phyloP scores from a whole-genome alignment of 1,140 invertebrate species.

The Chrysomallon squamiferum region DNA sequence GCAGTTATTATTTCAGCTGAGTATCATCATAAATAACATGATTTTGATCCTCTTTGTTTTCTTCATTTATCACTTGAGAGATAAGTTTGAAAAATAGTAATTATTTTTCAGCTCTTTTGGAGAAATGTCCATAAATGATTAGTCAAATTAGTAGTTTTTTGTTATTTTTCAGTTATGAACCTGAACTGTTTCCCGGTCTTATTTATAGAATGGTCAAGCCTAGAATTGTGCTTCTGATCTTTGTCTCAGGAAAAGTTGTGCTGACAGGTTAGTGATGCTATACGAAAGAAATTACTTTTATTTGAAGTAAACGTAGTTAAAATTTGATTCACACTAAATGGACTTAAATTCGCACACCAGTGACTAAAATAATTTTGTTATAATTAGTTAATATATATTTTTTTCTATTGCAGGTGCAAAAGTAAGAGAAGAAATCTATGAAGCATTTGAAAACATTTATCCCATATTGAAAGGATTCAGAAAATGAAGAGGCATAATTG shows the following conservation, averaged over 20 bases:
- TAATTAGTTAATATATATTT: neutral
- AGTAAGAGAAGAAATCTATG: slow-evolving; percentile 97
- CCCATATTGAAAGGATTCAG: slow-evolving; percentile 99
- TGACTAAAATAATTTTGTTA: too few relatives aligned
- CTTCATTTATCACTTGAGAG: too few relatives aligned
- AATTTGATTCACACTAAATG: neutral
- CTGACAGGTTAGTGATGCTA: slow-evolving; percentile 76
- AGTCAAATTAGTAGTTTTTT: too few relatives aligned
- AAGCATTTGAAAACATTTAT: slow-evolving; percentile 99
- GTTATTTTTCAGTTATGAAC: slow-evolving; percentile 69
- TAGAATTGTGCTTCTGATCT: slow-evolving; percentile 97
- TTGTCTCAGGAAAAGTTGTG: slow-evolving; percentile 98
- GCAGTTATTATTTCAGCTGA: too few relatives aligned
- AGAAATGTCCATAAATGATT: too few relatives aligned
- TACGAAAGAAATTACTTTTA: neutral
- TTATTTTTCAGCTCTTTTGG: too few relatives aligned
- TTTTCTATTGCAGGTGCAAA: slow-evolving; percentile 83
- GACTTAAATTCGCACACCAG: neutral
- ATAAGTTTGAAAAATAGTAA: too few relatives aligned
- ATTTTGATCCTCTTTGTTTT: too few relatives aligned
- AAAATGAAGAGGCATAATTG: too few relatives aligned
- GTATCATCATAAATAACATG: too few relatives aligned
- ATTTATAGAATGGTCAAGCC: slow-evolving; percentile 99
- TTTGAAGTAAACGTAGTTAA: neutral
- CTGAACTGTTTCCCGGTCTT: slow-evolving; percentile 92